Conservation (phyloP, 2,113 vertebrate genomes). For the Scalopus aquaticus region DNA sequence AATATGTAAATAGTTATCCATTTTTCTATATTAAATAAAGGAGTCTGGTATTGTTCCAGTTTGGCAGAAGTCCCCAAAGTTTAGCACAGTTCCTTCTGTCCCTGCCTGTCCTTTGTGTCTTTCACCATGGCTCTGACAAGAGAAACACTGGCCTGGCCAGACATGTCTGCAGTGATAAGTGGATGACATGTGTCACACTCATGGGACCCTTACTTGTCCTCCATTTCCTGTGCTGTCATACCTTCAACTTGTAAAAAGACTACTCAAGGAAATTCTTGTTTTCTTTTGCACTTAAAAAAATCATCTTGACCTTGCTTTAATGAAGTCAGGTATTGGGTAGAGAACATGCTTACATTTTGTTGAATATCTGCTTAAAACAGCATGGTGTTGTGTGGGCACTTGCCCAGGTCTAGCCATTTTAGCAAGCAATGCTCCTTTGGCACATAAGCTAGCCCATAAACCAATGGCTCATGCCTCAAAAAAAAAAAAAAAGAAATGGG, state of each 20-base stretch:
- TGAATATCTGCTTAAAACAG: background rate
- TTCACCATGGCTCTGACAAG: background rate
- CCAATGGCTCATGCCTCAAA: background rate
- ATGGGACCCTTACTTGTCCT: background rate
- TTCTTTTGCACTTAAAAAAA: background rate
- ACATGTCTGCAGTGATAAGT: background rate
- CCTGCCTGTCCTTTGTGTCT: background rate
- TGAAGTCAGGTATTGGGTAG: background rate
- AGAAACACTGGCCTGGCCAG: background rate
- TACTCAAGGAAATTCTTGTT: constrained; percentile 44
- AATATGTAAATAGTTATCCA: background rate
- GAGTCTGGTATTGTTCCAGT: background rate
- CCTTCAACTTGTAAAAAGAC: constrained; percentile 58
- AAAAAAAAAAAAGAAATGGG: background rate
- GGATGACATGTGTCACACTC: background rate
- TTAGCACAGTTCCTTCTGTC: background rate
- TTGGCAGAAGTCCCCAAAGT: background rate
- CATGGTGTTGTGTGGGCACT: background rate
- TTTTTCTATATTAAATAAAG: background rate
- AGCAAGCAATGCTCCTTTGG: background rate
- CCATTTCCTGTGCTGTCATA: constrained; percentile 66
- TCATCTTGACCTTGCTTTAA: background rate
- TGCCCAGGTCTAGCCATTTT: background rate
- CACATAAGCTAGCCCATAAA: background rate
- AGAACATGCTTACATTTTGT: background rate